These are phyloP conservation scores for Galeruca laticollis DNA, from an alignment of 2,888 invertebrate species.

Conservation along the genomic window DNA sequence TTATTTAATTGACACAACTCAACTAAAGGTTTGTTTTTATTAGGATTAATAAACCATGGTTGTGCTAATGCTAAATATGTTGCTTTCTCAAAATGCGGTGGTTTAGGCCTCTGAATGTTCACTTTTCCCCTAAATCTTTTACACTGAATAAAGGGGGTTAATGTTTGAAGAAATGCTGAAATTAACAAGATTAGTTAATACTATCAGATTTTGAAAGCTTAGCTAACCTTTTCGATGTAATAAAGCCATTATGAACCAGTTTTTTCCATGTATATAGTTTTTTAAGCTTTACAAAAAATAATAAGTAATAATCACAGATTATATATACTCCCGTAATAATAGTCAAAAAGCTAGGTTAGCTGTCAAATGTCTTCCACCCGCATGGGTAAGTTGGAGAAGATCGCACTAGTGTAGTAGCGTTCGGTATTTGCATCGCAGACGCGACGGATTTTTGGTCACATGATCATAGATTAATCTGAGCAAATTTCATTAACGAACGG, in stretches of 20 bases:
- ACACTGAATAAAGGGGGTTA: slow-evolving; percentile 63
- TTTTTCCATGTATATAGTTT: not conserved
- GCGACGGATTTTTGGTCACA: no score
- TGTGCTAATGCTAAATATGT: slow-evolving; percentile 75
- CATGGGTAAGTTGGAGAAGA: no score
- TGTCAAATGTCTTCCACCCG: no score
- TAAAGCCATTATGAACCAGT: slow-evolving; percentile 45
- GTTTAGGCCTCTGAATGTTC: slow-evolving; percentile 80
- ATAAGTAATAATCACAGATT: no score
- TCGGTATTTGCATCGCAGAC: no score
- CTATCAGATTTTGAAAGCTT: not conserved
- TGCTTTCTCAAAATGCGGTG: slow-evolving; percentile 78
- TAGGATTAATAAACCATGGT: slow-evolving; percentile 71
- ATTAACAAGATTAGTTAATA: slow-evolving; percentile 23
- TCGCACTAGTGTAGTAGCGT: no score
- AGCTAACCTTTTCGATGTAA: slow-evolving; percentile 45
- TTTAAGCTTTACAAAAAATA: no score
- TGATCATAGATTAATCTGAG: no score
- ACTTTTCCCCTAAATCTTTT: slow-evolving; percentile 81
- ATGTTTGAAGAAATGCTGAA: slow-evolving; percentile 51
- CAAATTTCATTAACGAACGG: no score
- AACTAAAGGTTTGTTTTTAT: slow-evolving; percentile 66
- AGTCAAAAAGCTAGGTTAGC: not conserved
- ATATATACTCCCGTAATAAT: not conserved
- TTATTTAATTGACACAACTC: slow-evolving; percentile 68